phyloP scores from a whole-genome alignment of 2,888 invertebrate genomes.

The Clunio marinus region DNA sequence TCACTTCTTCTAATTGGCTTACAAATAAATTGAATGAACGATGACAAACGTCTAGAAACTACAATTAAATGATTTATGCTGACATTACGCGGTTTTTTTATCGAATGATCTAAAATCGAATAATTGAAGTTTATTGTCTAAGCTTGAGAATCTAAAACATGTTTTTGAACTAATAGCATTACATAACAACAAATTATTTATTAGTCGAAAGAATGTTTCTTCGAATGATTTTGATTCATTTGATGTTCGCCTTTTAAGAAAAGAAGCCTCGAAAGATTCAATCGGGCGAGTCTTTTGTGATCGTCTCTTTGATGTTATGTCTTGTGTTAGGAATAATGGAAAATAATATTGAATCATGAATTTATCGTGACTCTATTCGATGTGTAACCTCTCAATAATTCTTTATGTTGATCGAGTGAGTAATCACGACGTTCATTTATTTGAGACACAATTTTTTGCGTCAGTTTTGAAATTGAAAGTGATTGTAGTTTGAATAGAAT shows the following conservation, averaged over 20 bases:
- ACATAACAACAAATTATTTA: not conserved
- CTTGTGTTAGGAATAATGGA: not conserved
- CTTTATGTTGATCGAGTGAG: not conserved
- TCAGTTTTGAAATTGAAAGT: slow-evolving; percentile 4
- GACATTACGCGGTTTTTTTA: not conserved
- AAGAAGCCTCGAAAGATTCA: not conserved
- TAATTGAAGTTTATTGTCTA: not conserved
- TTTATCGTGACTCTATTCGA: not conserved
- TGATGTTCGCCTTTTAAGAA: not conserved
- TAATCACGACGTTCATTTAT: not conserved
- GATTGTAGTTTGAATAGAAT: not conserved
- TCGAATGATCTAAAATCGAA: not conserved
- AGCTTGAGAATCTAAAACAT: not conserved
- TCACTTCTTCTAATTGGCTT: not conserved
- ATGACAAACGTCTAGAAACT: not conserved
- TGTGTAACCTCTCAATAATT: not conserved
- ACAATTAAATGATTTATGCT: not conserved
- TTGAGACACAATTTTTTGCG: no score
- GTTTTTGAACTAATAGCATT: not conserved
- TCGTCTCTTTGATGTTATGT: not conserved
- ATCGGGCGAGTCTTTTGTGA: slow-evolving; percentile 1
- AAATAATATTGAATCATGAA: not conserved
- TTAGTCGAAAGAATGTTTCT: not conserved
- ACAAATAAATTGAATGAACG: not conserved
- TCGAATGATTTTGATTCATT: not conserved